Percentiles rank a stretch among this genome's conserved stretches.
phyloP scores from a whole-genome alignment of 2,797 vertebrate genomes.

The Rhinoraja longicauda region DNA sequence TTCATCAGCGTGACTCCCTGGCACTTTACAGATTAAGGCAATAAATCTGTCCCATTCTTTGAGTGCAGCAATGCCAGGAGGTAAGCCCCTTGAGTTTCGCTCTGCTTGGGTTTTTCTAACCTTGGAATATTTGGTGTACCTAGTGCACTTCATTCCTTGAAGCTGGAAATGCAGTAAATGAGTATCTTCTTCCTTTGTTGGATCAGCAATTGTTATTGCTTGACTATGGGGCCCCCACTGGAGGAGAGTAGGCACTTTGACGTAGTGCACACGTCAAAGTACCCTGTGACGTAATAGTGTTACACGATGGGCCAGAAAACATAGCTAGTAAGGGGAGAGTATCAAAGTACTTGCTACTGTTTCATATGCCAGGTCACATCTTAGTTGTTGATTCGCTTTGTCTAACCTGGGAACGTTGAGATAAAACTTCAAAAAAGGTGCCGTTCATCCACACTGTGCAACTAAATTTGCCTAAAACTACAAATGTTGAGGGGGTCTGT shows the following conservation, averaged over 20 bases:
- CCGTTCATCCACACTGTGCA: neutral
- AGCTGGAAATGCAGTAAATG: neutral
- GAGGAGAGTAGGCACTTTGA: neutral
- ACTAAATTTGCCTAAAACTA: neutral
- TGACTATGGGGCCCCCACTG: neutral
- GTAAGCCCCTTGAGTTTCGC: neutral
- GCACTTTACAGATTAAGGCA: neutral
- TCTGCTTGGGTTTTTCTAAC: neutral
- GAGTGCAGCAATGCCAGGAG: neutral
- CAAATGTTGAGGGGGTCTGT: neutral
- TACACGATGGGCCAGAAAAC: neutral
- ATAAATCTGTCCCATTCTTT: neutral
- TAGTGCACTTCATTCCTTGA: neutral
- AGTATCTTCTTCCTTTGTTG: neutral
- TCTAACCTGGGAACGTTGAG: neutral
- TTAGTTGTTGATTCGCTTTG: too few relatives aligned
- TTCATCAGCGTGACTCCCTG: neutral
- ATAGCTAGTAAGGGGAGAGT: too few relatives aligned
- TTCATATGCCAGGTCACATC: neutral
- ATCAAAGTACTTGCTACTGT: neutral
- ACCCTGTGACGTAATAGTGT: neutral
- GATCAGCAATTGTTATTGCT: neutral
- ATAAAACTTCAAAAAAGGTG: neutral
- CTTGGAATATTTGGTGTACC: neutral
- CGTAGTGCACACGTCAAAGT: neutral